Conservation (phyloP, 2,113 vertebrate genomes). For the Notarius lentiginosus region DNA sequence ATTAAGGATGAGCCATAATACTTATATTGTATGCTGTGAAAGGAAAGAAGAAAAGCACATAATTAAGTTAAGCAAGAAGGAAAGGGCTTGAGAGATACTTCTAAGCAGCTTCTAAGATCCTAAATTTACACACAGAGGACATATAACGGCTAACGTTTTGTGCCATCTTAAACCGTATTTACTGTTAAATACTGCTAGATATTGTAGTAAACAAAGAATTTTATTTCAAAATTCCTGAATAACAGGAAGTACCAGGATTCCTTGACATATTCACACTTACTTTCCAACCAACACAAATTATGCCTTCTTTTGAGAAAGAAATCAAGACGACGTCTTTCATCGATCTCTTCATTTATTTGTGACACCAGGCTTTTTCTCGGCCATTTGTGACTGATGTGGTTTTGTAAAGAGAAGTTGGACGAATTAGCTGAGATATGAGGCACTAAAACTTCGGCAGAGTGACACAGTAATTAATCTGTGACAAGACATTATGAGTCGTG, state of each 20-base stretch:
- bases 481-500: constrained; percentile 57
- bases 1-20: constrained; percentile 19
- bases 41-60: constrained; percentile 25
- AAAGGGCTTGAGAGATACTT: not conserved
- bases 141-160: not conserved
- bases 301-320: not conserved
- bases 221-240: not conserved
- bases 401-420: not conserved
- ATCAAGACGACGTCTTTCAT: not conserved
- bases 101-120: not conserved
- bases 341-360: constrained; percentile 1
- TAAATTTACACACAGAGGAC: not conserved
- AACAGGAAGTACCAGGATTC: not conserved
- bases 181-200: not conserved
- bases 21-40: not conserved
- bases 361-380: not conserved
- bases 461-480: constrained; percentile 38
- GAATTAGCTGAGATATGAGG: constrained; percentile 28
- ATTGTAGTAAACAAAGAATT: not conserved
- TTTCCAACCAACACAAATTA: not conserved
- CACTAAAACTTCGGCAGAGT: constrained; percentile 49
- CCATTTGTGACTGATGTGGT: constrained; percentile 8
- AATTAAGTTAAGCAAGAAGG: not conserved
- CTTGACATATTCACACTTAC: not conserved
- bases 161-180: not conserved